phyloP scores from a whole-genome alignment of 2,113 vertebrate genomes.

The Ivindomyrus marchei region DNA sequence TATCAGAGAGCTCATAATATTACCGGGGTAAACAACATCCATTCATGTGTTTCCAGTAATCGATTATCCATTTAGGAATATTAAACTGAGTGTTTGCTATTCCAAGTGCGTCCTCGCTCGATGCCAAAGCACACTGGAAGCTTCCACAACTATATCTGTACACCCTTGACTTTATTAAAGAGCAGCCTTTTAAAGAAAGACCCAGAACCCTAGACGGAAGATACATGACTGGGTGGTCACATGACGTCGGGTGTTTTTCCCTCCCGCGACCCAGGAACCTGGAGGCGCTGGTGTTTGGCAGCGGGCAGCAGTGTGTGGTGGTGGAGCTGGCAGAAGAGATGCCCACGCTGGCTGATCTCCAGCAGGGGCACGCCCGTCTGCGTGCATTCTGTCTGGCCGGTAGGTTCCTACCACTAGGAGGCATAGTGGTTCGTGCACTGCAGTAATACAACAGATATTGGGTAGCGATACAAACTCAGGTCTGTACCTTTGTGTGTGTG shows the following conservation, averaged over 20 bases:
- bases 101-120: neutral
- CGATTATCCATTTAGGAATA: neutral
- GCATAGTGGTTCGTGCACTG: neutral
- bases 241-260: neutral
- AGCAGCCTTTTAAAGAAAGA: neutral
- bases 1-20: neutral
- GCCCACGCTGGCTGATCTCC: slow-evolving; percentile 72
- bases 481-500: neutral
- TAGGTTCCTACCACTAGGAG: slow-evolving; percentile 37
- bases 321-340: slow-evolving; percentile 71
- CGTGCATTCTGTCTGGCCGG: slow-evolving; percentile 75
- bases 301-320: slow-evolving; percentile 73
- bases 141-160: neutral
- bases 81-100: neutral
- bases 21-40: neutral
- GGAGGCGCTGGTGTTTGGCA: slow-evolving; percentile 76
- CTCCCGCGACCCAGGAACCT: slow-evolving; percentile 57
- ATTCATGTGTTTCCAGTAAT: neutral
- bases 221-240: neutral
- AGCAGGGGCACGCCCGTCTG: slow-evolving; percentile 73
- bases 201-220: neutral
- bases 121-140: neutral
- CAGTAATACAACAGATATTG: neutral
- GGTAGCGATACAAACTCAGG: neutral
- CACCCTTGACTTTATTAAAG: neutral